phyloP scores from a whole-genome alignment of 2,888 invertebrate species.

The Dicycla oo region DNA sequence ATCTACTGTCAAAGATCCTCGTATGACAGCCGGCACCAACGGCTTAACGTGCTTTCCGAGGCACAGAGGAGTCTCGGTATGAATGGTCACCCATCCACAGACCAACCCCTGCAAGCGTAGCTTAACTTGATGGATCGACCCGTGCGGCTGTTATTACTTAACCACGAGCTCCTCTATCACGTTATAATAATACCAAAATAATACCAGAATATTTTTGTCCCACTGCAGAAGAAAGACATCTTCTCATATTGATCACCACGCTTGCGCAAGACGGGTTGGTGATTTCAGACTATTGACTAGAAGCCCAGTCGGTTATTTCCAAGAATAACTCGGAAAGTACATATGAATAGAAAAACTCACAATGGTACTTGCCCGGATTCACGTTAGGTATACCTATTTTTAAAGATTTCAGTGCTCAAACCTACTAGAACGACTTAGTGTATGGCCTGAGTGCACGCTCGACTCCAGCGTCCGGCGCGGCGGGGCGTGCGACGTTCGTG shows the following conservation, averaged over 20 bases:
- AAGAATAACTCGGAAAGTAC: neutral
- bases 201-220: neutral
- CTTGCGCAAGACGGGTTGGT: neutral
- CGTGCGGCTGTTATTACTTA: too few relatives aligned
- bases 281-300: neutral
- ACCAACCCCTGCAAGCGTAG: too few relatives aligned
- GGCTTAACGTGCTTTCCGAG: too few relatives aligned
- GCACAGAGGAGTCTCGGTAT: too few relatives aligned
- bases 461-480: too few relatives aligned
- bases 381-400: neutral
- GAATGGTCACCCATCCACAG: too few relatives aligned
- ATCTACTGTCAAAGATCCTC: too few relatives aligned
- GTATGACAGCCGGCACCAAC: too few relatives aligned
- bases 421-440: neutral
- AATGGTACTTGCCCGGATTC: neutral
- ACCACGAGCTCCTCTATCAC: too few relatives aligned
- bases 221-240: neutral
- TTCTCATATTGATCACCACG: neutral
- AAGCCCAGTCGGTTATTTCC: neutral
- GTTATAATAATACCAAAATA: neutral
- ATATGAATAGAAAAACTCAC: neutral
- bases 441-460: too few relatives aligned
- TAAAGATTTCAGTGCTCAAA: neutral
- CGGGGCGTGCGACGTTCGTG: too few relatives aligned
- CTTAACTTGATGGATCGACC: too few relatives aligned